Conservation (phyloP, 2,888 invertebrate species). For the Nemotelus pantherinus region DNA sequence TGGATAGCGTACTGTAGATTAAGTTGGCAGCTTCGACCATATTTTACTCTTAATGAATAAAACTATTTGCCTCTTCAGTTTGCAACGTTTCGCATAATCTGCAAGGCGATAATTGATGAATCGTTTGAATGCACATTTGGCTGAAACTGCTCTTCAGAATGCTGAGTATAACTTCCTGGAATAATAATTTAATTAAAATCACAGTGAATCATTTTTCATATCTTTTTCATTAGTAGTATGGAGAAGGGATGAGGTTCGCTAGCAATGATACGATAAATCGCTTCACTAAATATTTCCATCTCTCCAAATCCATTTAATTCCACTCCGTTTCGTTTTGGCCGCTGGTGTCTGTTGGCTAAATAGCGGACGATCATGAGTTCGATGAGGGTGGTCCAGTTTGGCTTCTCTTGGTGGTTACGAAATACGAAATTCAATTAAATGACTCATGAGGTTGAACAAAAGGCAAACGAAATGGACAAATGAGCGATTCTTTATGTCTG, state of each 20-base stretch:
- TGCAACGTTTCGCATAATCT: constrained; percentile 1
- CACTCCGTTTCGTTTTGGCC: background rate
- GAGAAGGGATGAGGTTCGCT: constrained; percentile 17
- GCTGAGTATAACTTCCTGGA: constrained; percentile 15
- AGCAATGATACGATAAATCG: constrained; percentile 29
- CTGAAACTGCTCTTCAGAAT: constrained; percentile 26
- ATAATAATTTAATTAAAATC: constrained; percentile 43
- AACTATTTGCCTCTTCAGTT: background rate
- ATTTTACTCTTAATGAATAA: too few species aligned
- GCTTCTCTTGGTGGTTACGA: constrained; percentile 28
- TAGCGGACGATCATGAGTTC: background rate
- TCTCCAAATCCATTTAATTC: background rate
- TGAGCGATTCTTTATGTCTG: background rate
- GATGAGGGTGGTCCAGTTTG: background rate
- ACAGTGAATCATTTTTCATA: constrained; percentile 38
- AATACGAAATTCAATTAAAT: constrained; percentile 41
- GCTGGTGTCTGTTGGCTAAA: background rate
- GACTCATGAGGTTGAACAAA: constrained; percentile 13
- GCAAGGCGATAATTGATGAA: constrained; percentile 40
- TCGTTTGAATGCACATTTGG: constrained; percentile 26
- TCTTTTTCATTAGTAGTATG: constrained; percentile 6
- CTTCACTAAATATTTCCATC: constrained; percentile 22
- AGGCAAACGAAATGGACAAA: background rate
- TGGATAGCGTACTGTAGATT: too few species aligned
- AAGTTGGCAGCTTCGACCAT: too few species aligned